phyloP scores from a whole-genome alignment of 2,888 invertebrate genomes.

The Craniophora ligustri region DNA sequence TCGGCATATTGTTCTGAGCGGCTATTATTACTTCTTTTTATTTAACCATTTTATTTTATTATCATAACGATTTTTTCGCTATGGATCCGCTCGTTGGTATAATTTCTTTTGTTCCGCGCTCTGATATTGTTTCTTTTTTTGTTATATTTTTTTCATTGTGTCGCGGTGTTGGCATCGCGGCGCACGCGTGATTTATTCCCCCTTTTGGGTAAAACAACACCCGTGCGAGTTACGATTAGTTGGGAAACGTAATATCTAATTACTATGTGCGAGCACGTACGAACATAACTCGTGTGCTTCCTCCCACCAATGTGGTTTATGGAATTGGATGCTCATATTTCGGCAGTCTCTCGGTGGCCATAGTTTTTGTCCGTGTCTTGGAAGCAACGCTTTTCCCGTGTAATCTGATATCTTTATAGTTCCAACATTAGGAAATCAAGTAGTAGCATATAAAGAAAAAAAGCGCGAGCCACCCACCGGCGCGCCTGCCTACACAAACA shows the following conservation, averaged over 20 bases:
- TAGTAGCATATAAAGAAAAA: conserved; percentile 59
- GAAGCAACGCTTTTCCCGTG: conserved; percentile 71
- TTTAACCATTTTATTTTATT: conserved; percentile 86
- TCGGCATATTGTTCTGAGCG: conserved; percentile 80
- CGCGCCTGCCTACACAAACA: conserved; percentile 65
- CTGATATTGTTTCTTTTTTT: conserved; percentile 85
- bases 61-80: conserved; percentile 86
- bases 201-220: conserved; percentile 87
- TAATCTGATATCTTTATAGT: conserved; percentile 80
- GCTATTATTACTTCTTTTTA: conserved; percentile 84
- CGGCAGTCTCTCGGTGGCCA: conserved; percentile 84
- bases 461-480: conserved; percentile 54
- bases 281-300: conserved; percentile 85
- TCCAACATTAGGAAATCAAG: conserved; percentile 62
- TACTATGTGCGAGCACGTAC: conserved; percentile 88
- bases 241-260: conserved; percentile 86
- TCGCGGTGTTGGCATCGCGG: conserved; percentile 77
- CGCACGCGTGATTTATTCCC: conserved; percentile 84
- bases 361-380: conserved; percentile 79
- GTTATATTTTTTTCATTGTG: conserved; percentile 77
- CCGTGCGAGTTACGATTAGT: conserved; percentile 88
- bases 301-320: conserved; percentile 87
- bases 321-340: conserved; percentile 88
- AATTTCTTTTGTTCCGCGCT: conserved; percentile 87
- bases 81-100: conserved; percentile 81